Percentiles rank a stretch among this genome's conserved stretches.
phyloP scores from a whole-genome alignment of 2,113 vertebrate species.

The Ammodytes marinus region DNA sequence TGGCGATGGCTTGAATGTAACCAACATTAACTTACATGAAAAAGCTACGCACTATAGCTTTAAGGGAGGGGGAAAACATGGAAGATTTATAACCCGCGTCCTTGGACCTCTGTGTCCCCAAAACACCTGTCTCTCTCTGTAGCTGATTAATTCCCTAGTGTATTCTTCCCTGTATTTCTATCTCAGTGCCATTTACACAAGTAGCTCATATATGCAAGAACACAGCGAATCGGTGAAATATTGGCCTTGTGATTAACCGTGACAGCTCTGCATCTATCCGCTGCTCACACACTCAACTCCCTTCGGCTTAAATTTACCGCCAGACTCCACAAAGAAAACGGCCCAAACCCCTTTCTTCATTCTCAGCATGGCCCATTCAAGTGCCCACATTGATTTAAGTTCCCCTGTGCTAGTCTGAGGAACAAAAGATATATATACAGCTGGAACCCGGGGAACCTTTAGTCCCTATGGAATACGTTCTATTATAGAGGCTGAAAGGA shows the following conservation, averaged over 20 bases:
- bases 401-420: slow-evolving; percentile 10
- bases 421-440: slow-evolving; percentile 54
- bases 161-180: background rate
- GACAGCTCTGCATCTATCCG: slow-evolving; percentile 18
- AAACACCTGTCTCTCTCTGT: background rate
- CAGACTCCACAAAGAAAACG: slow-evolving; percentile 7
- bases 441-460: slow-evolving; percentile 50
- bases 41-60: too few species aligned
- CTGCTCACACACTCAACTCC: slow-evolving; percentile 18
- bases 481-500: slow-evolving; percentile 63
- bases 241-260: background rate
- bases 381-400: slow-evolving; percentile 57
- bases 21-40: too few species aligned
- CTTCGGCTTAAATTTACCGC: slow-evolving; percentile 49
- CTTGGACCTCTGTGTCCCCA: background rate
- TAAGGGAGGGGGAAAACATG: background rate
- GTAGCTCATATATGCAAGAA: background rate
- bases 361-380: slow-evolving; percentile 50
- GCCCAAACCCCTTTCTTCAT: background rate
- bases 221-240: slow-evolving; percentile 11
- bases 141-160: slow-evolving; percentile 26
- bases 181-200: background rate
- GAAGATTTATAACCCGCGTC: background rate
- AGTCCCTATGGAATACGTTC: slow-evolving; percentile 47
- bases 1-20: too few species aligned